Conservation (phyloP, 1,140 invertebrate genomes). For the Trypoxylus dichotomus region DNA sequence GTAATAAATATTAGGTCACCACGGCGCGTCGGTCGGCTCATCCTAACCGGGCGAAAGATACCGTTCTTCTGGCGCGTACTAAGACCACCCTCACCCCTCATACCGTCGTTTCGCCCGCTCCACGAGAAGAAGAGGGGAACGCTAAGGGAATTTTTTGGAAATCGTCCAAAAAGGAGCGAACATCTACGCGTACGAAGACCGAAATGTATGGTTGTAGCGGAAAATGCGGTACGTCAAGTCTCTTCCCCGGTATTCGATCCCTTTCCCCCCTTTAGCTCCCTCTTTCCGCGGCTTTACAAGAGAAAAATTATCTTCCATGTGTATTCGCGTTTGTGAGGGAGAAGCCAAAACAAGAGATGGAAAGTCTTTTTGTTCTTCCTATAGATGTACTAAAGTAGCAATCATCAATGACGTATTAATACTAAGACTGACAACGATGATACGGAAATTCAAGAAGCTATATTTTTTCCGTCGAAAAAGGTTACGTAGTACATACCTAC, state of each 20-base stretch:
- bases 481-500: too few species aligned
- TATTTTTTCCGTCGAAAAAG: too few species aligned
- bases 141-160: constrained; percentile 19
- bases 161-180: constrained; percentile 20
- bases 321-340: neutral
- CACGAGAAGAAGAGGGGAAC: neutral
- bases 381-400: too few species aligned
- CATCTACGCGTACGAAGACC: too few species aligned
- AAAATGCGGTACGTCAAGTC: neutral
- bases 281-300: neutral
- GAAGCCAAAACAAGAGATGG: neutral
- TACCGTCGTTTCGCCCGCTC: too few species aligned
- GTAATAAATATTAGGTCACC: constrained; percentile 33
- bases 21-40: neutral
- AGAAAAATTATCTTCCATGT: constrained; percentile 19
- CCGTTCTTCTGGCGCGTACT: constrained; percentile 5
- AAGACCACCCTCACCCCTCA: too few species aligned
- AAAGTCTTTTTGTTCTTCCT: neutral
- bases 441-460: too few species aligned
- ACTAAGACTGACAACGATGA: too few species aligned
- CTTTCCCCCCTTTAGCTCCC: too few species aligned
- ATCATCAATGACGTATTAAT: too few species aligned
- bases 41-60: constrained; percentile 9
- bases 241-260: neutral
- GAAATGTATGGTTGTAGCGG: too few species aligned